Conservation (phyloP, 2,797 vertebrate genomes). For the Calcarius lapponicus region DNA sequence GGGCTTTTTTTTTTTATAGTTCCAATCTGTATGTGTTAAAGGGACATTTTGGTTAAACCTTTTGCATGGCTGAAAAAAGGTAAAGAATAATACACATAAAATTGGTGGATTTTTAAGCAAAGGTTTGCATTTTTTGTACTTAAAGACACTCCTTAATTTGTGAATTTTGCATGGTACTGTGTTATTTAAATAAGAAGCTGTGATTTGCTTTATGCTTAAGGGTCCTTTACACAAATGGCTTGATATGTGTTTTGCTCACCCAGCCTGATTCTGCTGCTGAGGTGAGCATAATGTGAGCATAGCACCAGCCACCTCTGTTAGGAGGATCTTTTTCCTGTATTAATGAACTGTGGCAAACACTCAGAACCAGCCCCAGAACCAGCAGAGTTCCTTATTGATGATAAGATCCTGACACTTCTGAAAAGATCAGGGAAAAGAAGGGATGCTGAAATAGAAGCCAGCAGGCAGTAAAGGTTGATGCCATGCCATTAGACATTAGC, state of each 20-base stretch:
- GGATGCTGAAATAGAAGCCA: neutral
- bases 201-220: slow-evolving; percentile 63
- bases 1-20: neutral
- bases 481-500: neutral
- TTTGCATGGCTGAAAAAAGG: slow-evolving; percentile 29
- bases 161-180: slow-evolving; percentile 29
- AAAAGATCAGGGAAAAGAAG: slow-evolving; percentile 14
- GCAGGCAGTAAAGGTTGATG: neutral
- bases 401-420: neutral
- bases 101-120: slow-evolving; percentile 10
- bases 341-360: neutral
- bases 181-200: slow-evolving; percentile 43
- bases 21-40: slow-evolving; percentile 21
- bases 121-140: slow-evolving; percentile 26
- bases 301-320: slow-evolving; percentile 44
- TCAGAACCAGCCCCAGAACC: slow-evolving; percentile 9
- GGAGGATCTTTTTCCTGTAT: slow-evolving; percentile 32
- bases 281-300: slow-evolving; percentile 42
- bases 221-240: slow-evolving; percentile 59
- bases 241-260: slow-evolving; percentile 56
- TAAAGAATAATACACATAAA: neutral
- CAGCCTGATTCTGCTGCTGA: slow-evolving; percentile 56
- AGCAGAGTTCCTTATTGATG: neutral
- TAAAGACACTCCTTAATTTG: slow-evolving; percentile 13
- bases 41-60: slow-evolving; percentile 27